Evolutionary conservation across 2,113 vertebrate genomes (phyloP), one percentile per base, ranked within the genome.

Genomic region (Podocnemis expansa): DNA sequence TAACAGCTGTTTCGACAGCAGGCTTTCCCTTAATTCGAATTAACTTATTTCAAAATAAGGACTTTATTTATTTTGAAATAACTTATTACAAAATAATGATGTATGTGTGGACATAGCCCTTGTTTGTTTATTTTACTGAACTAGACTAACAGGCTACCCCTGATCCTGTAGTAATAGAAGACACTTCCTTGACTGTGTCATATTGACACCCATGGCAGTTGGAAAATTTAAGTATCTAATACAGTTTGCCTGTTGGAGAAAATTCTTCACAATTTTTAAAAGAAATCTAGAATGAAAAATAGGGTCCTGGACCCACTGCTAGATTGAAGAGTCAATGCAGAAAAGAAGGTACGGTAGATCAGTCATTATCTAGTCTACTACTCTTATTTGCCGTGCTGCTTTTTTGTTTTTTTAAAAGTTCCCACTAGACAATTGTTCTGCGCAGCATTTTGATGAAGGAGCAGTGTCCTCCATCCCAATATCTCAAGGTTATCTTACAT

Each of bases 111-210:
- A n/a, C n/a, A n/a, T n/a, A n/a, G n/a, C n/a, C n/a, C n/a, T n/a
- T n/a, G n/a, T n/a, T n/a, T n/a, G n/a, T n/a, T n/a, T n/a, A n/a
- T n/a, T n/a, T n/a, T n/a, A n/a, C n/a, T n/a, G n/a, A n/a, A n/a
- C n/a, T n/a, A n/a, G n/a, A n/a, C n/a, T n/a, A n/a, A n/a, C n/a
- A n/a, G n/a, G n/a, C n/a, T n/a, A 47, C 47, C 47, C 6, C 47
- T 6, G 47, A 47, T 47, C 49, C 56, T 49, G 34, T 19, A 8
- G 58, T 82, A 83, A 87, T 7, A 81, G 52, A 92, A 91, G 34
- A 86, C 38, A 91, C 96, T 85, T 82, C 19, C 89, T 70, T 89
- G 90, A 91, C 86, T 82, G 51, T 49, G n/a, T 56, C 29, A 94
- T 60, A 25, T 51, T 84, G 56, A 78, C 16, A 67, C 49, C 31